These are phyloP conservation scores for Thunnus maccoyii DNA, from an alignment of 2,113 vertebrate species.

Conservation along the genomic window DNA sequence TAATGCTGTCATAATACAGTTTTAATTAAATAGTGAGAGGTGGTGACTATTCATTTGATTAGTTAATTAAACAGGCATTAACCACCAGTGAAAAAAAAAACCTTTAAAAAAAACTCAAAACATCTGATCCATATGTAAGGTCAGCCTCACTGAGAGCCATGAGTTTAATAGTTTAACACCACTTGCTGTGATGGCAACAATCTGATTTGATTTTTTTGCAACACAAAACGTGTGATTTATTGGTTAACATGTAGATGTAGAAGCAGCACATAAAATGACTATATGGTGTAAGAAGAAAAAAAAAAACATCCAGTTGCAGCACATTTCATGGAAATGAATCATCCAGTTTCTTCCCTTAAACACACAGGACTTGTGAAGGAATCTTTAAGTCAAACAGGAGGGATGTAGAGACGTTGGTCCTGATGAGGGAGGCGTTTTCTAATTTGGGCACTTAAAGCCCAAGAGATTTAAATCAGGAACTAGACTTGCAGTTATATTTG, in stretches of 20 bases:
- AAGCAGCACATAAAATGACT: no score
- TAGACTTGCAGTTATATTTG: background rate
- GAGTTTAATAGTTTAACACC: background rate
- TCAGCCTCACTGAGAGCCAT: background rate
- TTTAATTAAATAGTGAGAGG: background rate
- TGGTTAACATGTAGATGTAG: background rate
- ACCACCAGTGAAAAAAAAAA: no score
- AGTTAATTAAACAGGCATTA: background rate
- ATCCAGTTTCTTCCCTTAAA: no score
- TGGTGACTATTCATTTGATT: background rate
- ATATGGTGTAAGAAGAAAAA: no score
- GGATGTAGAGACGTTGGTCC: background rate
- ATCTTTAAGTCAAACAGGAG: no score
- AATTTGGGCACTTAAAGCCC: background rate
- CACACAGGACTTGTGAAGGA: no score
- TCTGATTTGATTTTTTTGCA: background rate
- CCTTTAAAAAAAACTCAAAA: background rate
- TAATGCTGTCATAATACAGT: background rate
- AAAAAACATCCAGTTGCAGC: no score
- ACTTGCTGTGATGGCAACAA: background rate
- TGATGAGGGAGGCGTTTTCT: background rate
- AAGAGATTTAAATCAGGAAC: background rate
- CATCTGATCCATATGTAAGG: background rate
- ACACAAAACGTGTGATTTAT: background rate
- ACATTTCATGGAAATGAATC: no score